A percentile compares a stretch with the other conserved stretches of the same genome.
phyloP scores from a whole-genome alignment of 2,113 vertebrate genomes.

The Poicephalus gulielmi region DNA sequence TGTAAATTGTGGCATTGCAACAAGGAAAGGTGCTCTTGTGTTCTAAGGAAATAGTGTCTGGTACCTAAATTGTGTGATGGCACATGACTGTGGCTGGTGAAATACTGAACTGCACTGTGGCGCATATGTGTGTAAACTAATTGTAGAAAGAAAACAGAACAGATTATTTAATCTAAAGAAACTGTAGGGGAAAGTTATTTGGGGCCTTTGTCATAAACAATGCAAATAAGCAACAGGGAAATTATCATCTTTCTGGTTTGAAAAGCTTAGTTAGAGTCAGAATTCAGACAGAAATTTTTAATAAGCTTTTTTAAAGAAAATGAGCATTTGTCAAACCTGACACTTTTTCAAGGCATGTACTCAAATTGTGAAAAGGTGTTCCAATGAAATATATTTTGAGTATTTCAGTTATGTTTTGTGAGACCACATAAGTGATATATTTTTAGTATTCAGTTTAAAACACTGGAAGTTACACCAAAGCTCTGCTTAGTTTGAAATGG shows the following conservation, averaged over 20 bases:
- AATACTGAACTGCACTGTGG: neutral
- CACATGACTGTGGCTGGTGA: neutral
- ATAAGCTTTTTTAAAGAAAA: neutral
- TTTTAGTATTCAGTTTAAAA: neutral
- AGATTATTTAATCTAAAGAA: neutral
- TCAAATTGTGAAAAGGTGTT: neutral
- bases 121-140: neutral
- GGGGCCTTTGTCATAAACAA: neutral
- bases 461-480: neutral
- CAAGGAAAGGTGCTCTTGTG: neutral
- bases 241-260: neutral
- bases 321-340: neutral
- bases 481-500: neutral
- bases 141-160: neutral
- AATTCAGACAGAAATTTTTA: neutral
- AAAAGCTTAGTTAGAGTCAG: neutral
- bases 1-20: neutral
- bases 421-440: fast-evolving
- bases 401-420: neutral
- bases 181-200: neutral
- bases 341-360: neutral
- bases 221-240: neutral
- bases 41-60: neutral
- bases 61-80: neutral
- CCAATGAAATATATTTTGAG: neutral